A percentile compares a stretch with the other conserved stretches of the same genome.
Conservation (phyloP, 2,888 invertebrate genomes). For the Agonum fuliginosum region DNA sequence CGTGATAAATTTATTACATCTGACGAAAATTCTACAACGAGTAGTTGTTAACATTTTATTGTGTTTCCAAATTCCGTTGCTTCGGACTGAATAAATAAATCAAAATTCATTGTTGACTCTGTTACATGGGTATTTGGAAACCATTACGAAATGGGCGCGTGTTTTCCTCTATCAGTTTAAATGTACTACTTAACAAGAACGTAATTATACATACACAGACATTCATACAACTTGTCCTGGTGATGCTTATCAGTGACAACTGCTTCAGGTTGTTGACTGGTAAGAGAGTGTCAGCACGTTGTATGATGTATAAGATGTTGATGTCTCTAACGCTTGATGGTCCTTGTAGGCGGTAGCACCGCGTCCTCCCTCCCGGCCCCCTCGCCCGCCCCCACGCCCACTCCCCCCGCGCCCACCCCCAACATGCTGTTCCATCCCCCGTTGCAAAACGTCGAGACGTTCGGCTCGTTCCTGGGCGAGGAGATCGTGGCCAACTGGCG, state of each 20-base stretch:
- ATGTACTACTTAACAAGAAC: slow-evolving; percentile 32
- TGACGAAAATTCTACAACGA: slow-evolving; percentile 8
- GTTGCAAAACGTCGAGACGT: slow-evolving; percentile 81
- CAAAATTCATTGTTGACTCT: slow-evolving; percentile 23
- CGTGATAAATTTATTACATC: slow-evolving; percentile 45
- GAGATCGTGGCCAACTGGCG: slow-evolving; percentile 89
- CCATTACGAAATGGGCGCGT: not conserved
- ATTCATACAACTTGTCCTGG: not conserved
- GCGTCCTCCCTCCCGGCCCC: slow-evolving; percentile 50
- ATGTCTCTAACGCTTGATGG: slow-evolving; percentile 47
- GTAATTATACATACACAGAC: not conserved
- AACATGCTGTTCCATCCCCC: slow-evolving; percentile 66
- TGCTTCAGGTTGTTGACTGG: not conserved
- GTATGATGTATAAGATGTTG: too few species aligned
- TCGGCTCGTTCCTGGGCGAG: slow-evolving; percentile 86
- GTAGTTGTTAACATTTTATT: slow-evolving; percentile 15
- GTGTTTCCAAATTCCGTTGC: slow-evolving; percentile 27
- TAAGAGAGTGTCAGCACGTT: too few species aligned
- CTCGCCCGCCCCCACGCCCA: slow-evolving; percentile 64
- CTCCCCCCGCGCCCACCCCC: slow-evolving; percentile 63
- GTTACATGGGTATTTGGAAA: not conserved
- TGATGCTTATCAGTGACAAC: not conserved
- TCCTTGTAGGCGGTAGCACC: slow-evolving; percentile 48
- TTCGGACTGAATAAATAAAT: slow-evolving; percentile 20
- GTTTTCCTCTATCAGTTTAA: slow-evolving; percentile 20